Evolutionary conservation across 1,140 invertebrate species (phyloP).

Genomic region (Cotesia glomerata): DNA sequence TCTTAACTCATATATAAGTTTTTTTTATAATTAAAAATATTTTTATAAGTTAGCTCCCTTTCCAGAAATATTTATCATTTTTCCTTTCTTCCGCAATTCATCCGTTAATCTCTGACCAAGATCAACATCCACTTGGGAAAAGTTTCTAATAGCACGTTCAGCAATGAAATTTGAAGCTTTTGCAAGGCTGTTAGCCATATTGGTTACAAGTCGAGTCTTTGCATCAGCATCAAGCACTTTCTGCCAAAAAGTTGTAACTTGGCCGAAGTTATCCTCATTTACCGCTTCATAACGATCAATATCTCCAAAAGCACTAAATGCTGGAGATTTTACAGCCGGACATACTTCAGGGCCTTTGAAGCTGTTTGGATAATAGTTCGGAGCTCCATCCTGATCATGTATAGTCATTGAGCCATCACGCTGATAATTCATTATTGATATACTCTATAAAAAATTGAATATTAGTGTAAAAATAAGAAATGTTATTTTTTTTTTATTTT

Average conservation of each 20-base stretch:
- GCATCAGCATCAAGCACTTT: conserved; percentile 78
- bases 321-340: conserved; percentile 51
- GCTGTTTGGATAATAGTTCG: conserved; percentile 96
- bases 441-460: conserved; percentile 40
- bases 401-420: conserved; percentile 81
- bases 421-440: conserved; percentile 76
- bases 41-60: conserved; percentile 52
- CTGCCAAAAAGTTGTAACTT: conserved; percentile 82
- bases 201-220: conserved; percentile 75
- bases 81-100: conserved; percentile 66
- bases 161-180: conserved; percentile 86
- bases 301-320: conserved; percentile 67
- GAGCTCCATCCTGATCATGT: conserved; percentile 77
- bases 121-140: conserved; percentile 71
- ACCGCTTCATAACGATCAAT: conserved; percentile 79
- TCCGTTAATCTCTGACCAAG: conserved; percentile 72
- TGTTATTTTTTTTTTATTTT: background rate
- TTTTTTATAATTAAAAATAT: too few relatives aligned
- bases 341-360: conserved; percentile 80
- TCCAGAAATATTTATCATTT: conserved; percentile 55
- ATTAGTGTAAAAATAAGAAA: background rate
- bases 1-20: too few relatives aligned
- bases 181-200: conserved; percentile 80
- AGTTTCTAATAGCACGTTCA: conserved; percentile 81
- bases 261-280: conserved; percentile 90